Evolutionary conservation across 2,797 vertebrate species (phyloP).

Genomic region (Picus viridis): DNA sequence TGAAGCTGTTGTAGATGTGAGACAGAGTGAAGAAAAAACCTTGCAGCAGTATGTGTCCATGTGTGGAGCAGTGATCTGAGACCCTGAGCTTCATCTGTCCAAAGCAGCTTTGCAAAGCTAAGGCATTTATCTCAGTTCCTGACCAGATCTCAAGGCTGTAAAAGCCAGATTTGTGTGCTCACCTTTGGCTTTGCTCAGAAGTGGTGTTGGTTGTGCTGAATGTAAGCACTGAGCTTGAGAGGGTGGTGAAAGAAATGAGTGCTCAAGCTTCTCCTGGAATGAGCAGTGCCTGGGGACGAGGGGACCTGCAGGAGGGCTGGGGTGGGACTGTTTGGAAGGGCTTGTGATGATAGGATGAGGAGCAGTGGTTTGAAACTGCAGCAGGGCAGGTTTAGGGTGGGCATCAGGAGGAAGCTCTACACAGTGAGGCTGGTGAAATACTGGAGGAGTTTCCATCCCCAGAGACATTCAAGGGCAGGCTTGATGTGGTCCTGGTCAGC

Average conservation of each 20-base stretch:
- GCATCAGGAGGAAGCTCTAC: too few relatives aligned
- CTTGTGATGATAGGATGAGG: too few relatives aligned
- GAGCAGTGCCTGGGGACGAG: not conserved
- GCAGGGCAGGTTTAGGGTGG: too few relatives aligned
- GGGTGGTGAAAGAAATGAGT: not conserved
- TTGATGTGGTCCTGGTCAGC: too few relatives aligned
- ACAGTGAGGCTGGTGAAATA: too few relatives aligned
- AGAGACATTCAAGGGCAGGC: too few relatives aligned
- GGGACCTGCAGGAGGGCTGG: too few relatives aligned
- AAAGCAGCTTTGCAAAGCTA: not conserved
- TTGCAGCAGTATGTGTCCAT: rapidly evolving
- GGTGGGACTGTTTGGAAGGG: too few relatives aligned
- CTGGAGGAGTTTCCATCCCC: too few relatives aligned
- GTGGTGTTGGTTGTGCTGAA: not conserved
- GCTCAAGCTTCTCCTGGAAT: not conserved
- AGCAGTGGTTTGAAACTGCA: too few relatives aligned
- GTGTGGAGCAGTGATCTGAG: not conserved
- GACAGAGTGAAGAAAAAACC: not conserved
- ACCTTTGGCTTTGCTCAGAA: not conserved
- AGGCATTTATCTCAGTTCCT: not conserved
- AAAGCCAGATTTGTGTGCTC: not conserved
- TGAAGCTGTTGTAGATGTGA: not conserved
- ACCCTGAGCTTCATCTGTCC: not conserved
- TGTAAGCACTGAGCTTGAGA: not conserved
- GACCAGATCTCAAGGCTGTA: not conserved